These are phyloP conservation scores for Schizaphis graminum DNA, from an alignment of 2,888 invertebrate species.

Conservation along the genomic window DNA sequence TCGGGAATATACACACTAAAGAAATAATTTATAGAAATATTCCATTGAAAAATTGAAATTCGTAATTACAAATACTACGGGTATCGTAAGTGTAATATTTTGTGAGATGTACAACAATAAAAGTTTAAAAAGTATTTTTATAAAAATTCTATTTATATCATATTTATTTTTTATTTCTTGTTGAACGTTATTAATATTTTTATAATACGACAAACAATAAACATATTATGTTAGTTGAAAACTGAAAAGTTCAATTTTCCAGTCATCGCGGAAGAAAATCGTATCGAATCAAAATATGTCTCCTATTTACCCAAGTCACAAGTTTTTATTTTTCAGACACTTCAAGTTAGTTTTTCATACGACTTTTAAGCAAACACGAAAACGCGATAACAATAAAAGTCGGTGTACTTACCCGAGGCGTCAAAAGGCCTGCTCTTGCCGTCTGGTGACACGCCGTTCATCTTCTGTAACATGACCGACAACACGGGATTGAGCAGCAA, in stretches of 20 bases:
- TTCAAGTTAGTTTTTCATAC: background rate
- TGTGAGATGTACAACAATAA: background rate
- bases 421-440: slow-evolving; percentile 95
- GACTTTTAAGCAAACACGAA: background rate
- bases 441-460: slow-evolving; percentile 92
- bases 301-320: background rate
- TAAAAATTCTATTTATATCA: background rate
- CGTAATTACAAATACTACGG: background rate
- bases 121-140: background rate
- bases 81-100: background rate
- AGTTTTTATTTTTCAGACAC: background rate
- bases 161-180: background rate
- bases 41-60: background rate
- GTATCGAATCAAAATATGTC: background rate
- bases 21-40: background rate
- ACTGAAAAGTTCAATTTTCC: background rate
- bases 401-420: slow-evolving; percentile 75
- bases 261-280: background rate
- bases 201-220: background rate
- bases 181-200: background rate
- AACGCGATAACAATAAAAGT: background rate
- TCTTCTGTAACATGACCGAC: slow-evolving; percentile 72
- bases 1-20: background rate
- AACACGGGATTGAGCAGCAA: slow-evolving; percentile 54
- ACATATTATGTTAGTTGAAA: background rate